Base-by-base conservation (phyloP, 2,888 invertebrate species). In the Orgyia antiqua region DNA sequence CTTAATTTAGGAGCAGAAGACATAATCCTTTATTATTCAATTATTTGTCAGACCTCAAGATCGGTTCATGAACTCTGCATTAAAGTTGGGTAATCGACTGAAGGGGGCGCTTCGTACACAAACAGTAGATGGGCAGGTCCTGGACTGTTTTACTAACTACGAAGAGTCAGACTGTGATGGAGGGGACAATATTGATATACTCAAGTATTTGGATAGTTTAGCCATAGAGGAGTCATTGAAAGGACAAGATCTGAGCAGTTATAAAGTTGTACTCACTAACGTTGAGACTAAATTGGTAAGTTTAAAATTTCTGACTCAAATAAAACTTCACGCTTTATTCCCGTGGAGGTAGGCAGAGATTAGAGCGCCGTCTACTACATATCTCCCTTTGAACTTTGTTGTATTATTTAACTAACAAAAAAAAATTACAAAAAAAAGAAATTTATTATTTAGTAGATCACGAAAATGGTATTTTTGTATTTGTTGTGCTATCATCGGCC, bases 91-190 rank as follows among this genome's bases (percentile, higher is more conserved):
- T 6, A 89, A 88, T 45, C 89, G 88, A 58, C 64, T 92, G 8
- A 90, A 89, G 64, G 90, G 90, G 6, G 91, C 89, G 0, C 71
- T 92, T 2, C 87, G 82, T 45, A 52, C 88, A 0, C 87, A 82
- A 40, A 75, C 86, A 3, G 66, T 87, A 12, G 91, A 89, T 52
- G 89, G 86, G 0, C 86, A 82, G 35, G 68, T 76, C 1, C 63
- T 67, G 24, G 88, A 79, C 39, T 65, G 51, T 35, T 76, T 67
- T 27, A 46, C 61, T 0, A 66, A 63, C 20, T 42, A 51, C 0
- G 71, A 74, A 0, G 51, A 67, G 0, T 39, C 56, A 0, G 76
- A 75, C 0, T 58, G 39, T 0, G 77, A 78, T 4, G 59, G 63
- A 0, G 54, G 60, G 0, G 87, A 84, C 4, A 79, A 82, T 19